Conservation (phyloP, 2,797 vertebrate species). For the Pelochelys cantorii region DNA sequence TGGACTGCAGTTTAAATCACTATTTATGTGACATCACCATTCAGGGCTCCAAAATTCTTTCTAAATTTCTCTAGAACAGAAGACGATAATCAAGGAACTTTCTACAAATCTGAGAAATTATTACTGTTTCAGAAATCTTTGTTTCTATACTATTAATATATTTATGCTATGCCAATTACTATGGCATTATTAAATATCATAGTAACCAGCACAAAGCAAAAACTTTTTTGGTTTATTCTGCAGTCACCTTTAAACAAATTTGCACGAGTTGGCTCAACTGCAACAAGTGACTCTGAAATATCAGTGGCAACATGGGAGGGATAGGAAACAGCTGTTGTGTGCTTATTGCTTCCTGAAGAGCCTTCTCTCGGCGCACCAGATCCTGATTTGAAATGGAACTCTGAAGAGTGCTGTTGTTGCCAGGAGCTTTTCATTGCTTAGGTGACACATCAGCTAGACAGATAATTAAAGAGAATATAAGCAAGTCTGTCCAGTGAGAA, state of each 20-base stretch:
- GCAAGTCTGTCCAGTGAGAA: neutral
- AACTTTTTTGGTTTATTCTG: neutral
- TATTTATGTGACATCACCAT: neutral
- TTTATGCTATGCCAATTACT: too few species aligned
- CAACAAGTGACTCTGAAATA: constrained; percentile 24
- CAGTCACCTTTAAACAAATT: constrained; percentile 35
- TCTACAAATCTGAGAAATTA: neutral
- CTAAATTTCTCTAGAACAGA: neutral
- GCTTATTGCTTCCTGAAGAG: neutral
- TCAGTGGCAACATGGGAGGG: constrained; percentile 21
- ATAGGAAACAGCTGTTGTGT: constrained; percentile 20
- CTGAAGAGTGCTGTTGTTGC: neutral
- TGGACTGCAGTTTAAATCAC: neutral
- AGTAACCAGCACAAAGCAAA: neutral
- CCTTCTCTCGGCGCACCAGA: constrained; percentile 24
- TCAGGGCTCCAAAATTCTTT: neutral
- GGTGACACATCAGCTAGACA: neutral
- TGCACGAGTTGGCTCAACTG: constrained; percentile 28
- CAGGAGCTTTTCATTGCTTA: neutral
- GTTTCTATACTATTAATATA: neutral
- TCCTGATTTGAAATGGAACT: constrained; percentile 37
- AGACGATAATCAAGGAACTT: neutral
- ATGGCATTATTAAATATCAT: neutral
- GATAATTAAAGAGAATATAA: neutral
- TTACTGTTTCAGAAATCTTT: neutral